A percentile compares a stretch with the other conserved stretches of the same genome.
Evolutionary conservation across 2,888 invertebrate genomes (phyloP).

Genomic region (Netelia virgata): DNA sequence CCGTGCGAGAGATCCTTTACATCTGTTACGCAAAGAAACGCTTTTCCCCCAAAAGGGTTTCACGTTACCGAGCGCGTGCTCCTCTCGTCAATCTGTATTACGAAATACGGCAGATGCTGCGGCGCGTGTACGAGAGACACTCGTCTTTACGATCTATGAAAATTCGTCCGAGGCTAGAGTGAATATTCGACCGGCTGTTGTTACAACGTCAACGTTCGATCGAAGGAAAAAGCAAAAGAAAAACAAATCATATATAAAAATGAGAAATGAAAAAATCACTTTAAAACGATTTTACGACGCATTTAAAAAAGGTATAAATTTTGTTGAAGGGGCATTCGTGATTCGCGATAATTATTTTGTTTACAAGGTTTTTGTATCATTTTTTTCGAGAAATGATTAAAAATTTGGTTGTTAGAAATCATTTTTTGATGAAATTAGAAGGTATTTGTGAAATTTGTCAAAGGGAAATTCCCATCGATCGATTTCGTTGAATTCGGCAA

Average conservation of each 20-base stretch:
- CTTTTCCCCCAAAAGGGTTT: constrained; percentile 75
- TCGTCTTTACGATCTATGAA: not conserved
- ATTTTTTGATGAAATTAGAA: not conserved
- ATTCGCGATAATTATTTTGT: no score
- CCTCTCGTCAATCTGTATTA: constrained; percentile 72
- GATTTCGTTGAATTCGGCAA: constrained; percentile 59
- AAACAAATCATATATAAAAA: not conserved
- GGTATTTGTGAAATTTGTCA: constrained; percentile 11
- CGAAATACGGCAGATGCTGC: constrained; percentile 63
- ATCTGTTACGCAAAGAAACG: constrained; percentile 79
- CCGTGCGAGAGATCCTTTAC: constrained; percentile 70
- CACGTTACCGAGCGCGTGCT: constrained; percentile 77
- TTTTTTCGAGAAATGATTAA: no score
- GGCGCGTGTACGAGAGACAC: constrained; percentile 1
- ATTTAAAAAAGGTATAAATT: no score
- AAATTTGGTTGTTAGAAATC: not conserved
- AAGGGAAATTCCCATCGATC: constrained; percentile 34
- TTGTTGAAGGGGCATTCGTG: no score
- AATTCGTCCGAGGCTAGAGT: not conserved
- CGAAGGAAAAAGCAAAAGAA: no score
- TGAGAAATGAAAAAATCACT: not conserved
- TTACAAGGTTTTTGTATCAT: no score
- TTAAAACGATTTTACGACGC: not conserved
- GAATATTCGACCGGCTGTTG: constrained; percentile 27
- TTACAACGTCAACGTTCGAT: not conserved